Evolutionary conservation across 2,797 vertebrate species (phyloP).

Genomic region (Intellagama lesueurii): DNA sequence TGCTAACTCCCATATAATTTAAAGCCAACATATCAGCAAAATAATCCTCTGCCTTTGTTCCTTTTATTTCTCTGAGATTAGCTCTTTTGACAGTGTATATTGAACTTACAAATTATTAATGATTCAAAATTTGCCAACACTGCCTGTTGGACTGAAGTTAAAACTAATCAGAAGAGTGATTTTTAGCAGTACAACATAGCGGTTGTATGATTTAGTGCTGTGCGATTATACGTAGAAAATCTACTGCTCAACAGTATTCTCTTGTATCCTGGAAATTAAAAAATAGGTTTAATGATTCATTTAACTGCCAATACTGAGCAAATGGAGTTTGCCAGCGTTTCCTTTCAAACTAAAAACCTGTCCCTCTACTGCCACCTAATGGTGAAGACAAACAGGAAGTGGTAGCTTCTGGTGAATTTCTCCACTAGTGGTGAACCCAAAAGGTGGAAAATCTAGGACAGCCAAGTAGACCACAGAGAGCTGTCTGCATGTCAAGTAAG

Average conservation of each 20-base stretch:
- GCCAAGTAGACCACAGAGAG: not conserved
- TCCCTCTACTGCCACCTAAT: slow-evolving; percentile 30
- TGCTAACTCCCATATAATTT: slow-evolving; percentile 24
- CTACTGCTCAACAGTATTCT: not conserved
- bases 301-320: not conserved
- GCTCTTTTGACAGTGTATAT: slow-evolving; percentile 19
- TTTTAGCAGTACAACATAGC: slow-evolving; percentile 37
- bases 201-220: slow-evolving; percentile 14
- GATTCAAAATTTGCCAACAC: slow-evolving; percentile 26
- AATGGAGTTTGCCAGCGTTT: not conserved
- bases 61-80: slow-evolving; percentile 25
- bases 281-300: slow-evolving; percentile 8
- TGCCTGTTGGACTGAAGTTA: slow-evolving; percentile 33
- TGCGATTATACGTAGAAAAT: slow-evolving; percentile 12
- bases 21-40: not conserved
- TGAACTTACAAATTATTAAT: slow-evolving; percentile 36
- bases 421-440: not conserved
- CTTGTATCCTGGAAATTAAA: slow-evolving; percentile 7
- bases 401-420: not conserved
- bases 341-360: not conserved
- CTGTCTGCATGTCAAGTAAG: too few relatives aligned
- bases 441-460: not conserved
- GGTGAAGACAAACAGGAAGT: slow-evolving; percentile 14
- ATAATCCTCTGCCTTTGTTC: slow-evolving; percentile 26
- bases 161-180: slow-evolving; percentile 33